These are phyloP conservation scores for Tauraco erythrolophus DNA, from an alignment of 2,113 vertebrate species.

Conservation along the genomic window DNA sequence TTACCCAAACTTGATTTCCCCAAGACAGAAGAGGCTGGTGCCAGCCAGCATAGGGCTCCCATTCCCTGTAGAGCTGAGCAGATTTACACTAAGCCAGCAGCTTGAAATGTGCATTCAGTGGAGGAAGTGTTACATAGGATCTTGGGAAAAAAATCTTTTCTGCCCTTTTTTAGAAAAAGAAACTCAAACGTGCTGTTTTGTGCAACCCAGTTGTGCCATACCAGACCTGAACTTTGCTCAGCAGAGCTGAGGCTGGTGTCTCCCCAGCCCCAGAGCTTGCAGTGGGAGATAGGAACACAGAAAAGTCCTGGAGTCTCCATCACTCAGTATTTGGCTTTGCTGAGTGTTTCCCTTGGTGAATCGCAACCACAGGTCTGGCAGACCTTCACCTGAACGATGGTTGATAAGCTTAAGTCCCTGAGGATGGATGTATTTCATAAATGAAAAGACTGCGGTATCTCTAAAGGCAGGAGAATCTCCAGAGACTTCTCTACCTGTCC, in stretches of 20 bases:
- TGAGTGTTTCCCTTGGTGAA: neutral
- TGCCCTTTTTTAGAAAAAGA: neutral
- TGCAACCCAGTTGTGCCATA: neutral
- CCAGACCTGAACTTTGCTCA: neutral
- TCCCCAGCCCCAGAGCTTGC: neutral
- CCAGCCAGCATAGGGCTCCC: accelerated
- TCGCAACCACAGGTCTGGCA: neutral
- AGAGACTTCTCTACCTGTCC: neutral
- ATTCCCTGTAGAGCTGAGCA: neutral
- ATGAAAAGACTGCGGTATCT: neutral
- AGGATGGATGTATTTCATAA: neutral
- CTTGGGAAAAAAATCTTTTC: neutral
- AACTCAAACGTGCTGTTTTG: neutral
- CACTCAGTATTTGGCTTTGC: neutral
- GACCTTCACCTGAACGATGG: neutral
- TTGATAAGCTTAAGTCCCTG: neutral
- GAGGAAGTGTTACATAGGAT: neutral
- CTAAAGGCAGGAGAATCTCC: neutral
- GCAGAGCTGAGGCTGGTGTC: neutral
- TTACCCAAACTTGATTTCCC: neutral
- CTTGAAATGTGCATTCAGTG: neutral
- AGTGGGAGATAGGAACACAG: neutral
- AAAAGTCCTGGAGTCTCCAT: neutral
- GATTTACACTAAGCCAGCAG: neutral
- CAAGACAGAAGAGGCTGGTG: neutral